Conservation (phyloP, 2,888 invertebrate species). For the Caenorhabditis sp. region DNA sequence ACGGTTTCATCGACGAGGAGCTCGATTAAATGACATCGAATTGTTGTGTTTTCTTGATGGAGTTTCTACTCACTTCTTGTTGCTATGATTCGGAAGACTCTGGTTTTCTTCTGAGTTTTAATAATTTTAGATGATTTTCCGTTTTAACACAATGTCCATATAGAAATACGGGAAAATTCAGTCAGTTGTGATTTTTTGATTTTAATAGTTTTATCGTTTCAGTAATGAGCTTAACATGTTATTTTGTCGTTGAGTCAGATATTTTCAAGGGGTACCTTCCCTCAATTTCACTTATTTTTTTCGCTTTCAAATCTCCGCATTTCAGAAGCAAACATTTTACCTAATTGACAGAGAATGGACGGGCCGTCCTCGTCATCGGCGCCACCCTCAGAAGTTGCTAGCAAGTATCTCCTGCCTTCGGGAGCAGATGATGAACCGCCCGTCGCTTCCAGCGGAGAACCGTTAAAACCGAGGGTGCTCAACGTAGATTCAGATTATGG, state of each 20-base stretch:
- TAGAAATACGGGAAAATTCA: background rate
- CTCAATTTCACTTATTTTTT: constrained; percentile 4
- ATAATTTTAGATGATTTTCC: background rate
- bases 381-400: background rate
- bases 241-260: background rate
- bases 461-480: constrained; percentile 1
- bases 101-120: background rate
- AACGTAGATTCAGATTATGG: constrained; percentile 60
- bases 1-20: constrained; percentile 63
- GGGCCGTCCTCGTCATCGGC: constrained; percentile 18
- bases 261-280: background rate
- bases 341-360: constrained; percentile 20
- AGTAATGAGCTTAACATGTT: background rate
- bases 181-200: background rate
- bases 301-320: background rate
- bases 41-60: constrained; percentile 1
- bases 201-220: constrained; percentile 1
- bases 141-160: background rate
- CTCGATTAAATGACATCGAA: constrained; percentile 35
- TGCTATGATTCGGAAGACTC: background rate
- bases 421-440: background rate
- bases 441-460: background rate
- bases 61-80: background rate
- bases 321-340: background rate
- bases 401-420: background rate